Percentiles rank a stretch among this genome's conserved stretches.
These are phyloP conservation scores for Drosophila mayri DNA, from an alignment of 1,140 invertebrate genomes.

Conservation along the genomic window DNA sequence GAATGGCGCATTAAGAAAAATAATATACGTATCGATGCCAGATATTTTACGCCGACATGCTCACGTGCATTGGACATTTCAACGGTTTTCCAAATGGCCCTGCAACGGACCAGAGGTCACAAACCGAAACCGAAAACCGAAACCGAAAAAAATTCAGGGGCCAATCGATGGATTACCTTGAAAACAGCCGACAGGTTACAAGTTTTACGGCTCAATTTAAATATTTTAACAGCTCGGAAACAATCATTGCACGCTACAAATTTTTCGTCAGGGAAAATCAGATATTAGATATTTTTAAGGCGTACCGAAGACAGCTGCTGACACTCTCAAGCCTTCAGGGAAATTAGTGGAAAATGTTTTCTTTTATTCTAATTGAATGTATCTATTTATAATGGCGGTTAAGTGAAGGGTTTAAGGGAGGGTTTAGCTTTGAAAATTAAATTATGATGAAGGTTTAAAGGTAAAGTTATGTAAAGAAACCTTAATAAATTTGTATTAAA, in stretches of 20 bases:
- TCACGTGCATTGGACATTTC: slow-evolving; percentile 55
- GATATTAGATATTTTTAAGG: slow-evolving; percentile 23
- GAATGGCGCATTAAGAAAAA: slow-evolving; percentile 27
- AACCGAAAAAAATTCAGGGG: slow-evolving; percentile 28
- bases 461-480: no score
- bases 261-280: slow-evolving; percentile 8
- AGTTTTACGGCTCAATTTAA: slow-evolving; percentile 72
- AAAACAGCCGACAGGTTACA: slow-evolving; percentile 74
- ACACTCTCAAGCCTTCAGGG: slow-evolving; percentile 17
- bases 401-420: neutral
- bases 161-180: slow-evolving; percentile 61
- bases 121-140: neutral
- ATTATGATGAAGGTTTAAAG: neutral
- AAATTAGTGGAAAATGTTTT: slow-evolving; percentile 9
- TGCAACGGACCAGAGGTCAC: slow-evolving; percentile 62
- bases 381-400: slow-evolving; percentile 23
- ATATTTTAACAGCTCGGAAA: slow-evolving; percentile 66
- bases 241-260: slow-evolving; percentile 27
- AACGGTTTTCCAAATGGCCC: slow-evolving; percentile 57
- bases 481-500: no score
- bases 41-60: slow-evolving; percentile 16
- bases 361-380: slow-evolving; percentile 4
- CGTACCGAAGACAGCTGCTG: slow-evolving; percentile 26
- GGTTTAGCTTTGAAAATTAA: neutral
- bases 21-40: slow-evolving; percentile 3